These are phyloP conservation scores for Centropyge bicolor DNA, from an alignment of 2,797 vertebrate genomes.

Conservation along the genomic window DNA sequence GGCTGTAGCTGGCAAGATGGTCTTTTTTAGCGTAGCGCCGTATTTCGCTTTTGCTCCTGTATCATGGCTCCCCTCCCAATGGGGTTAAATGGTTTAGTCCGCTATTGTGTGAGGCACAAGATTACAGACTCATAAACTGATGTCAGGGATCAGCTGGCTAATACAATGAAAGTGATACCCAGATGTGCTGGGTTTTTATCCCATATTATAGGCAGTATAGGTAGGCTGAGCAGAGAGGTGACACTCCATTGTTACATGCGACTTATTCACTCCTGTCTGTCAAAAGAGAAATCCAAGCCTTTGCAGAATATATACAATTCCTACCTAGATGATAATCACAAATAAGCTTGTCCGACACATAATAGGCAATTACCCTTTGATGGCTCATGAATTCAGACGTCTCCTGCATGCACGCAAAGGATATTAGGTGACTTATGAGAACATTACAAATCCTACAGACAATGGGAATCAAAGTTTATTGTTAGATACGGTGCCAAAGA, in stretches of 20 bases:
- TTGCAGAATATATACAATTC: slow-evolving; percentile 60
- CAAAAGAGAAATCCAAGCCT: slow-evolving; percentile 62
- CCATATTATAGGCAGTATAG: slow-evolving; percentile 71
- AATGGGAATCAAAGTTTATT: slow-evolving; percentile 76
- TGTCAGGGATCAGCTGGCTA: slow-evolving; percentile 85
- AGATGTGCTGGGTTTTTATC: slow-evolving; percentile 77
- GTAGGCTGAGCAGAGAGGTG: slow-evolving; percentile 63
- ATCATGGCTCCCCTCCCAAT: slow-evolving; percentile 73
- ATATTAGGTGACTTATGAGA: slow-evolving; percentile 59
- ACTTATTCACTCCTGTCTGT: slow-evolving; percentile 65
- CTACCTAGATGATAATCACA: slow-evolving; percentile 67
- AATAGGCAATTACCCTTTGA: slow-evolving; percentile 76
- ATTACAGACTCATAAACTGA: slow-evolving; percentile 87
- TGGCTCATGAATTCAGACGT: slow-evolving; percentile 55
- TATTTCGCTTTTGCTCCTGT: slow-evolving; percentile 70
- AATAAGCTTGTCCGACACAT: slow-evolving; percentile 69
- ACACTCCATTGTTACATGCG: slow-evolving; percentile 62
- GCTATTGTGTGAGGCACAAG: slow-evolving; percentile 82
- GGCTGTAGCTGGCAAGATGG: slow-evolving; percentile 72
- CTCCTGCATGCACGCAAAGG: slow-evolving; percentile 23
- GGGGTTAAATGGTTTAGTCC: slow-evolving; percentile 83
- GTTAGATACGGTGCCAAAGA: slow-evolving; percentile 54
- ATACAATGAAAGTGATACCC: slow-evolving; percentile 82
- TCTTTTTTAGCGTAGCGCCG: slow-evolving; percentile 51
- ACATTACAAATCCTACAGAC: slow-evolving; percentile 57